These are phyloP conservation scores for Ancistrus triradiatus DNA, from an alignment of 2,113 vertebrate species.

Conservation along the genomic window DNA sequence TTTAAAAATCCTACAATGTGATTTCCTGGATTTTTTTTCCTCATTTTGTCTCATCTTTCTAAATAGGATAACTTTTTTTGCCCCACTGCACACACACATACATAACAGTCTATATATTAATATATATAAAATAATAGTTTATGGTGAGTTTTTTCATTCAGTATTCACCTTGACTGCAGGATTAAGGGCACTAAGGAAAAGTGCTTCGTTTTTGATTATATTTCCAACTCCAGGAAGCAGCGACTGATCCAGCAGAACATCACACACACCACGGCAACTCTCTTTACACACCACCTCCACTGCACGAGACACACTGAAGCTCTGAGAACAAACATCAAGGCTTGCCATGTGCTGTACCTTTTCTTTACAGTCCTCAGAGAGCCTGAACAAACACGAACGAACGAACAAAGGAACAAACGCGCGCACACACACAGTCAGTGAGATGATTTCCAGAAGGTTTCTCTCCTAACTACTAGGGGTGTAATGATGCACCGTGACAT, in stretches of 20 bases:
- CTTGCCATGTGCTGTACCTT: slow-evolving; percentile 75
- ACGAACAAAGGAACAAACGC: no score
- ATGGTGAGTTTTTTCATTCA: no score
- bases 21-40: no score
- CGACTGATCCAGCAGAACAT: slow-evolving; percentile 85
- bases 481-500: no score
- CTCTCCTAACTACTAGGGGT: no score
- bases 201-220: slow-evolving; percentile 95
- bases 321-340: slow-evolving; percentile 84
- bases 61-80: no score
- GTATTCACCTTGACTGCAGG: slow-evolving; percentile 86
- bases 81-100: no score
- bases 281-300: slow-evolving; percentile 75
- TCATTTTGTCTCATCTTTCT: no score
- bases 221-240: slow-evolving; percentile 92
- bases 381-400: slow-evolving; percentile 57
- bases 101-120: no score
- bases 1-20: no score
- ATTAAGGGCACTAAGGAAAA: slow-evolving; percentile 85
- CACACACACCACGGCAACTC: slow-evolving; percentile 78
- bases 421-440: background rate
- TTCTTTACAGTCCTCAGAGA: slow-evolving; percentile 70
- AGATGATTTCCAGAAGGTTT: no score
- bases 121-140: no score
- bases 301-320: slow-evolving; percentile 77